Percentiles rank a stretch among this genome's conserved stretches.
phyloP scores from a whole-genome alignment of 2,113 vertebrate genomes.

The Vireo altiloquus region DNA sequence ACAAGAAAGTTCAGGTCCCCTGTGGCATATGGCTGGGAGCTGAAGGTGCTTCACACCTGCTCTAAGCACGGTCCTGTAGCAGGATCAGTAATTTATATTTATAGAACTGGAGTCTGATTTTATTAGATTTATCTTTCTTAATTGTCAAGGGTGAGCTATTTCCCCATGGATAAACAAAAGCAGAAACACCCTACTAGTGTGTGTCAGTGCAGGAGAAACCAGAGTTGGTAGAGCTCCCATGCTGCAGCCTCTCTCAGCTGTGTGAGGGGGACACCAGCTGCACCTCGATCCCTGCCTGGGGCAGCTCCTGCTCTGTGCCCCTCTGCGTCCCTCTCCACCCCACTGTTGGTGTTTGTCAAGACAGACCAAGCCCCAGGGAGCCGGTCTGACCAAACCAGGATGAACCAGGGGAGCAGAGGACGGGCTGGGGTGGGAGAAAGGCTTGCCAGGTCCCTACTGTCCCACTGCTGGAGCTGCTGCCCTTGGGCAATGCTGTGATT shows the following conservation, averaged over 20 bases:
- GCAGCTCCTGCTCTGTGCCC: not conserved
- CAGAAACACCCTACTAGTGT: not conserved
- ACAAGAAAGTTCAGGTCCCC: not conserved
- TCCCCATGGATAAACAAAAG: not conserved
- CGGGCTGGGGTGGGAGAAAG: not conserved
- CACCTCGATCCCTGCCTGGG: not conserved
- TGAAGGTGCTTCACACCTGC: slow-evolving; percentile 20
- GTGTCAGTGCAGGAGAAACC: not conserved
- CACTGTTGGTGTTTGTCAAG: accelerated
- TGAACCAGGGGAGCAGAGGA: not conserved
- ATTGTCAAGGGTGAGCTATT: slow-evolving; percentile 34
- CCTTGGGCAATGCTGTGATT: not conserved
- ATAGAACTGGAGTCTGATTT: not conserved
- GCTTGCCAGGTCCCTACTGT: not conserved
- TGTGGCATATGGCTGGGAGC: not conserved
- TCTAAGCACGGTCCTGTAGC: not conserved
- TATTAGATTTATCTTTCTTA: slow-evolving; percentile 22
- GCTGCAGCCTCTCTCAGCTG: not conserved
- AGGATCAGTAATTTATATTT: not conserved
- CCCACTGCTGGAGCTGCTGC: not conserved
- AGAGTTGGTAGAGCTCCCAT: not conserved
- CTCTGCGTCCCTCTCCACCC: not conserved
- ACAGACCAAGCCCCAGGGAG: not conserved
- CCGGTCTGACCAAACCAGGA: not conserved
- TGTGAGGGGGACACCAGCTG: accelerated